phyloP scores from a whole-genome alignment of 2,888 invertebrate genomes.

The Tridacna gigas region DNA sequence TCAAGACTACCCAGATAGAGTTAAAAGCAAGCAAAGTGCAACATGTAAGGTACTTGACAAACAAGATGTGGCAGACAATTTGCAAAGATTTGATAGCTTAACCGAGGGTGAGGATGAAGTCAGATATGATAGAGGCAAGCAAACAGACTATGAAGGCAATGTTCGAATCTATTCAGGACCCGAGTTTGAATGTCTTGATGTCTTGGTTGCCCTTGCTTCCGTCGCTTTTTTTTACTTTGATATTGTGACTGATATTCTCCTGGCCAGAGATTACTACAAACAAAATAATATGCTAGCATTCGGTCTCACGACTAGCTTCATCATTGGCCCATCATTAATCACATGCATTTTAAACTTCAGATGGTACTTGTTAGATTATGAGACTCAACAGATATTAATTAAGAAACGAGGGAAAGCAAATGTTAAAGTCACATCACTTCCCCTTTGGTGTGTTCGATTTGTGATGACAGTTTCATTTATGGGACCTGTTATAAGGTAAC shows the following conservation, averaged over 20 bases:
- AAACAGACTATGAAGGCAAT: not conserved
- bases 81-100: constrained; percentile 14
- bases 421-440: constrained; percentile 59
- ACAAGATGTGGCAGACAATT: not conserved
- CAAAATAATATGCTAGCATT: constrained; percentile 61
- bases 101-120: constrained; percentile 7
- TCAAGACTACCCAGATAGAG: constrained; percentile 42
- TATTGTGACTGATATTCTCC: constrained; percentile 72
- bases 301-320: constrained; percentile 73
- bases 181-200: constrained; percentile 68
- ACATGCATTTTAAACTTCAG: constrained; percentile 73
- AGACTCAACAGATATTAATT: constrained; percentile 64
- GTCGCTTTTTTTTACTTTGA: constrained; percentile 76
- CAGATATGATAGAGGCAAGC: constrained; percentile 12
- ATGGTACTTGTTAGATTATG: constrained; percentile 78
- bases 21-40: constrained; percentile 8
- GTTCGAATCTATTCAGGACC: constrained; percentile 36
- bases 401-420: constrained; percentile 58
- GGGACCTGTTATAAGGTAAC: constrained; percentile 79
- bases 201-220: constrained; percentile 69
- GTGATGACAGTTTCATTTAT: constrained; percentile 74
- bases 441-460: constrained; percentile 73
- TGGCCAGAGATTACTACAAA: constrained; percentile 73
- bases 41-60: not conserved
- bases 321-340: constrained; percentile 72